Evolutionary conservation across 2,888 invertebrate genomes (phyloP).

Genomic region (Thera obeliscata): DNA sequence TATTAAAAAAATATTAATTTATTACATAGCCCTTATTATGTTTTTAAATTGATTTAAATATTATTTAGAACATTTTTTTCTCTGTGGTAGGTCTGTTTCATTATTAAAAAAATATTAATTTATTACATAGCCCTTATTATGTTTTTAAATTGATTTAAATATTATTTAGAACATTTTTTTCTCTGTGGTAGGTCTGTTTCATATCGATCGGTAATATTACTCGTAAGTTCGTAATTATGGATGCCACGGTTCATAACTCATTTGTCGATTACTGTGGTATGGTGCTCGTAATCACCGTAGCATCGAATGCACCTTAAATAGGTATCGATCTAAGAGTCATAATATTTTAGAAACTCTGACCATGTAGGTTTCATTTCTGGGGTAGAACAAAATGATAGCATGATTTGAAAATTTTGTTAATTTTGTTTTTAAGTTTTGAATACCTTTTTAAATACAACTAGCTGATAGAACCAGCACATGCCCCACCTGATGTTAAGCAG

Average conservation of each 20-base stretch:
- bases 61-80: neutral
- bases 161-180: neutral
- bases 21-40: too few species aligned
- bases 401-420: too few species aligned
- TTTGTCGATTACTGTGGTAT: conserved; percentile 32
- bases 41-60: neutral
- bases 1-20: too few species aligned
- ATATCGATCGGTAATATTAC: neutral
- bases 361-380: too few species aligned
- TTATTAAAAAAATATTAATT: too few species aligned
- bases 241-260: conserved; percentile 26
- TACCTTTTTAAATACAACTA: too few species aligned
- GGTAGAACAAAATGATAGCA: too few species aligned
- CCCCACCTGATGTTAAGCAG: too few species aligned
- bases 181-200: conserved; percentile 9
- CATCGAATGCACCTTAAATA: conserved; percentile 50
- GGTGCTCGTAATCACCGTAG: conserved; percentile 43
- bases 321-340: conserved; percentile 34
- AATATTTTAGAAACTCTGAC: neutral
- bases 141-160: neutral
- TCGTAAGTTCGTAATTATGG: conserved; percentile 13
- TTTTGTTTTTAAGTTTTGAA: too few species aligned
- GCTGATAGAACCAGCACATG: too few species aligned
- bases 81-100: conserved; percentile 12
- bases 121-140: too few species aligned